phyloP scores from a whole-genome alignment of 2,113 vertebrate species.

The Channa argus region DNA sequence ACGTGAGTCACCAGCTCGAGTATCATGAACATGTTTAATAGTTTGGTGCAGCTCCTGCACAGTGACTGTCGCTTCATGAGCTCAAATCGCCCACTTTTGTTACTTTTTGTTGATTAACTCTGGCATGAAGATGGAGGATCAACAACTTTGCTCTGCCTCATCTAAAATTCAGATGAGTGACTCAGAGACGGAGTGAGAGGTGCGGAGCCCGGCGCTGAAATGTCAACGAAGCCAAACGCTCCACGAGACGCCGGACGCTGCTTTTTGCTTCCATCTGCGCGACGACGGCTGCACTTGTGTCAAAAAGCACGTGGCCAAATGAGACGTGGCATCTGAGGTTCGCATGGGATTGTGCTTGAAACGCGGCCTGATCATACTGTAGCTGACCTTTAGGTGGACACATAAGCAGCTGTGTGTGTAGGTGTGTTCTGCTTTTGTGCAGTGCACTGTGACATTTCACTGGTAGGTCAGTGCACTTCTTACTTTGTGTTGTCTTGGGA shows the following conservation, averaged over 20 bases:
- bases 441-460: background rate
- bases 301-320: too few species aligned
- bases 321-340: background rate
- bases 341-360: background rate
- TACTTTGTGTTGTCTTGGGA: background rate
- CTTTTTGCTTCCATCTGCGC: slow-evolving; percentile 44
- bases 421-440: background rate
- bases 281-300: slow-evolving; percentile 21
- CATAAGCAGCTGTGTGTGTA: background rate
- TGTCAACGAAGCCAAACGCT: slow-evolving; percentile 78
- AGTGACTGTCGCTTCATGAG: background rate
- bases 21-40: background rate
- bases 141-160: slow-evolving; percentile 55
- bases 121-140: slow-evolving; percentile 30
- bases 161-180: slow-evolving; percentile 78
- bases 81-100: too few species aligned
- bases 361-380: too few species aligned
- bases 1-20: slow-evolving; percentile 41
- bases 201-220: slow-evolving; percentile 55
- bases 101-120: slow-evolving; percentile 10
- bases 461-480: background rate
- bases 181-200: slow-evolving; percentile 71
- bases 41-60: background rate
- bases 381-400: background rate
- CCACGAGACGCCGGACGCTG: slow-evolving; percentile 19